Evolutionary conservation across 2,113 vertebrate genomes (phyloP), one percentile per base, ranked within the genome.

Genomic region (Phrynocephalus versicolor): DNA sequence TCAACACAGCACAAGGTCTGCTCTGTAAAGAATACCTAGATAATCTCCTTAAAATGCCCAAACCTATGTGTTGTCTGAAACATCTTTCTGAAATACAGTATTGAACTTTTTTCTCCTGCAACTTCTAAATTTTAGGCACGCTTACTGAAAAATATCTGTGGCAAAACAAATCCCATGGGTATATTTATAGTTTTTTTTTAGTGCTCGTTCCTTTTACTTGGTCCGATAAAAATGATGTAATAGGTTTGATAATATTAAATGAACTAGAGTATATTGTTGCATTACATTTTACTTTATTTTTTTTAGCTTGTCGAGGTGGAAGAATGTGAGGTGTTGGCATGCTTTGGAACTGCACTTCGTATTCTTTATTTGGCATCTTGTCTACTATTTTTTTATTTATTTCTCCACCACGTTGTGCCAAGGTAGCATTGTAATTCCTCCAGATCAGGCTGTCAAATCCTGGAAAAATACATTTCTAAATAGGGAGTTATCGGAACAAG

Each of bases 231-330:
- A n/a, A n/a, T n/a, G n/a, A 51, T 51, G 5, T 51, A 51, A 6
- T 51, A 6, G 45, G 5, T 51, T 41, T 65, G n/a, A 45, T 15
- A 80, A 27, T 39, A 64, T 64, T 62, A 64, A 14, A 39, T 67
- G 62, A 80, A 41, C 23, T 41, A 25, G 58, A 79, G 25, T 41
- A 21, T 33, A 39, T 41, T 16, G 64, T 41, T 65, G 25, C 60
- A 65, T 39, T 45, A 7, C 27, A 64, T 64, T 65, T 14, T n/a
- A 65, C 64, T 45, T 65, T 41, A 65, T 65, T 15, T 23, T 79
- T 79, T 79, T 58, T n/a, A 64, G 77, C 57, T 79, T 39, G 51
- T 79, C 37, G 33, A 64, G 77, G 64, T 79, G 77, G 58, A 79
- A 35, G 27, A 8, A 27, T 78, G n/a, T 23, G 58, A 35, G 55